Evolutionary conservation across 2,888 invertebrate genomes (phyloP).

Genomic region (Noctua janthe): DNA sequence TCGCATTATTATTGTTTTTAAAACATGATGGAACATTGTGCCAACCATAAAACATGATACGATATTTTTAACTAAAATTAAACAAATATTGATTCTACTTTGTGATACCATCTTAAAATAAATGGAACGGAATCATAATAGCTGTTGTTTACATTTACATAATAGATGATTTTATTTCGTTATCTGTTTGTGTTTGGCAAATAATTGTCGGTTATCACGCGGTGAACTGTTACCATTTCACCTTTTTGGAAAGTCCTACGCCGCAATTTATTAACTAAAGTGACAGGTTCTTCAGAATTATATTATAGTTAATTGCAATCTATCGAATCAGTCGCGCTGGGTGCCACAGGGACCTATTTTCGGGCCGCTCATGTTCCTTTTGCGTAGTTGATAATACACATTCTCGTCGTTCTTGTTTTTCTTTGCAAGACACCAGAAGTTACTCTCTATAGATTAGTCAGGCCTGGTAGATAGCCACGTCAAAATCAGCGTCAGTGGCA

Average conservation of each 20-base stretch:
- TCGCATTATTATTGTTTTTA: not conserved
- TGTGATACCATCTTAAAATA: slow-evolving; percentile 24
- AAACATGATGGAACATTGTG: too few relatives aligned
- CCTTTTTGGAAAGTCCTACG: not conserved
- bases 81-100: slow-evolving; percentile 20
- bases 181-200: slow-evolving; percentile 10
- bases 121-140: slow-evolving; percentile 6
- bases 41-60: not conserved
- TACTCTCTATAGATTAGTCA: not conserved
- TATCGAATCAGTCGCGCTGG: not conserved
- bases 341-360: not conserved
- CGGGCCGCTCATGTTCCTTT: not conserved
- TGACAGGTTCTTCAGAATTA: too few relatives aligned
- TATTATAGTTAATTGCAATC: not conserved
- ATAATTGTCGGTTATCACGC: slow-evolving; percentile 3
- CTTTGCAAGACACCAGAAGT: not conserved
- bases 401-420: too few relatives aligned
- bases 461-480: not conserved
- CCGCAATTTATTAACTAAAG: not conserved
- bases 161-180: slow-evolving; percentile 23
- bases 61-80: not conserved
- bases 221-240: not conserved
- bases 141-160: slow-evolving; percentile 22
- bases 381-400: not conserved
- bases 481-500: not conserved